Conservation (phyloP, 2,113 vertebrate species). For the Podarcis cretensis region DNA sequence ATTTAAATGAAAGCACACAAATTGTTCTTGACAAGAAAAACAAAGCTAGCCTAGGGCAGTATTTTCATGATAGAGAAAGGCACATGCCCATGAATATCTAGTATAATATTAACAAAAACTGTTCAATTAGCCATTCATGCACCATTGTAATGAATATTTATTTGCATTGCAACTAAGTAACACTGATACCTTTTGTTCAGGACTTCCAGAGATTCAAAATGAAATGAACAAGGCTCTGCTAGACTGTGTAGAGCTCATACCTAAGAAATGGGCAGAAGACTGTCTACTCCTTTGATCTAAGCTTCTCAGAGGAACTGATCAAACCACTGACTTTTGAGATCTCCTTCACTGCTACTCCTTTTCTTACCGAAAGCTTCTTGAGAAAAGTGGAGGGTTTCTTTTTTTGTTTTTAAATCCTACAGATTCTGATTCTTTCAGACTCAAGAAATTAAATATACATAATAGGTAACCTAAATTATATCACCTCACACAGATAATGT, state of each 20-base stretch:
- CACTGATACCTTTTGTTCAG: constrained; percentile 72
- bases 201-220: constrained; percentile 67
- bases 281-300: constrained; percentile 30
- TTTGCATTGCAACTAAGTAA: constrained; percentile 71
- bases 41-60: constrained; percentile 83
- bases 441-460: not conserved
- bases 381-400: not conserved
- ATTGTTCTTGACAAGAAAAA: constrained; percentile 86
- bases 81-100: constrained; percentile 85
- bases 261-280: constrained; percentile 23
- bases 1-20: constrained; percentile 84
- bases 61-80: constrained; percentile 86
- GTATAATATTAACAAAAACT: constrained; percentile 87
- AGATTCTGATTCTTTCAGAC: not conserved
- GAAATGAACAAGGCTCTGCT: constrained; percentile 62
- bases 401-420: not conserved
- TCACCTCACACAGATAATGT: not conserved
- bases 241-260: constrained; percentile 43
- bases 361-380: not conserved
- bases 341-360: constrained; percentile 31
- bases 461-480: not conserved
- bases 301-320: constrained; percentile 53
- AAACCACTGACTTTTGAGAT: constrained; percentile 29
- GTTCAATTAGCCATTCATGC: constrained; percentile 84
- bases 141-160: constrained; percentile 85